Base-by-base conservation (phyloP, 2,113 vertebrate species). In the Boulengeromyrus knoepffleri region DNA sequence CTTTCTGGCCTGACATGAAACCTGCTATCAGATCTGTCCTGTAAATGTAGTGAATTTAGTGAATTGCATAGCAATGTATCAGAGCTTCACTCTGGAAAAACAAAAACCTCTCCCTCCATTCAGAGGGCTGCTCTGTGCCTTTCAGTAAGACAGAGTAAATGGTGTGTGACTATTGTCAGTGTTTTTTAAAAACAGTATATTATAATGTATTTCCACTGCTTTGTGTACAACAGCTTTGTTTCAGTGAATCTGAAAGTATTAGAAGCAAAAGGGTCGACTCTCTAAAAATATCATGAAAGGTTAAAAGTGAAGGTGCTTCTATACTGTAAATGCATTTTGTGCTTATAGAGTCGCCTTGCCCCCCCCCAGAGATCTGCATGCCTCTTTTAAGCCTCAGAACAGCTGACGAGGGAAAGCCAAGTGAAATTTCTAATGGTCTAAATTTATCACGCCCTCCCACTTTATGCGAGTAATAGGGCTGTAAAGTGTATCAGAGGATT, bases 351-450 rank as follows among this genome's bases (percentile, higher is more conserved):
- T 49, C 0, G 39, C 27, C 36, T 9, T 45, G 74, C 27, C 9
- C 12, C 27, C 1, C 36, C 83, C 45, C 13, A 2, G 74, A 77
- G 31, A 42, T 85, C 83, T 85, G 42, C 42, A 36, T 52, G n/a
- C 46, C 27, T 52, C 85, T 87, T 87, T 87, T 17, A 52, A 36
- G 85, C 47, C 85, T 52, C 85, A 36, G 85, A 87, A 53, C n/a
- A 87, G 47, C 39, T 85, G 83, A 85, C 83, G 5, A 24, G 46
- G 47, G 27, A 87, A 31, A 31, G 27, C 21, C 21, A 52, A 87
- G 85, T 21, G 85, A 88, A 88, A 56, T 58, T 8, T 19, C 53
- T 88, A 52, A 87, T 87, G 85, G 12, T 52, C 42, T 87, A 87
- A 87, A 87, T 87, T 53, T 12, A 88, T 88, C 87, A 58, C 3